These are phyloP conservation scores for Formicarius rufipectus DNA, from an alignment of 2,113 vertebrate genomes.

Conservation along the genomic window DNA sequence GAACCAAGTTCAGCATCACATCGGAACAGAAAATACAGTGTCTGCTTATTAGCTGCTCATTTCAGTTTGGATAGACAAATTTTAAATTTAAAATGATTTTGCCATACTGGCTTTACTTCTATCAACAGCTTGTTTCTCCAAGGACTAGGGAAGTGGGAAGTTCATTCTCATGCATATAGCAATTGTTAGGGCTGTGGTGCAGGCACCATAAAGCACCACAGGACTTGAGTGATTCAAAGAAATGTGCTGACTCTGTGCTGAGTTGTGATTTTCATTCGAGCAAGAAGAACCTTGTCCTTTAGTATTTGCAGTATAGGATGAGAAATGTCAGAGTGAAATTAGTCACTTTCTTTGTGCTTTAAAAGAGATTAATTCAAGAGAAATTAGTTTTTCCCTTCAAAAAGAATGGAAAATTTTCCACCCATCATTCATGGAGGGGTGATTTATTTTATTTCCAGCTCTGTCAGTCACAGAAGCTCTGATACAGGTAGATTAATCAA, in stretches of 20 bases:
- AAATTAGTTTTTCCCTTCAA: neutral
- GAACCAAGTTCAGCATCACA: neutral
- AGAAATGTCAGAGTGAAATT: neutral
- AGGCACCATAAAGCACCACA: neutral
- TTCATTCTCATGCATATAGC: neutral
- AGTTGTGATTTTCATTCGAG: neutral
- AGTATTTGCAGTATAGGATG: neutral
- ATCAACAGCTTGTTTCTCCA: neutral
- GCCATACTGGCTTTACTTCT: neutral
- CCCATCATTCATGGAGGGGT: slow-evolving; percentile 20
- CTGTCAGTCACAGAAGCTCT: neutral
- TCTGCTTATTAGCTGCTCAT: neutral
- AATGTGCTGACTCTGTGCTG: neutral
- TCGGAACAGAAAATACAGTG: neutral
- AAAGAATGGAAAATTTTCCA: slow-evolving; percentile 27
- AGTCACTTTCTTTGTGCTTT: neutral
- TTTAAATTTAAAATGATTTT: neutral
- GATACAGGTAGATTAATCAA: slow-evolving; percentile 12
- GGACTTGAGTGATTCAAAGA: neutral
- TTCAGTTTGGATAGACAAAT: neutral
- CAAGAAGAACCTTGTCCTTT: neutral
- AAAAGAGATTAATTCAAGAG: neutral
- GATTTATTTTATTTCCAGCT: slow-evolving; percentile 35
- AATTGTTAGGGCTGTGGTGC: neutral
- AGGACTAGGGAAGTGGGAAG: neutral